Evolutionary conservation across 2,797 vertebrate genomes (phyloP).

Genomic region (Falco novaeseelandiae): DNA sequence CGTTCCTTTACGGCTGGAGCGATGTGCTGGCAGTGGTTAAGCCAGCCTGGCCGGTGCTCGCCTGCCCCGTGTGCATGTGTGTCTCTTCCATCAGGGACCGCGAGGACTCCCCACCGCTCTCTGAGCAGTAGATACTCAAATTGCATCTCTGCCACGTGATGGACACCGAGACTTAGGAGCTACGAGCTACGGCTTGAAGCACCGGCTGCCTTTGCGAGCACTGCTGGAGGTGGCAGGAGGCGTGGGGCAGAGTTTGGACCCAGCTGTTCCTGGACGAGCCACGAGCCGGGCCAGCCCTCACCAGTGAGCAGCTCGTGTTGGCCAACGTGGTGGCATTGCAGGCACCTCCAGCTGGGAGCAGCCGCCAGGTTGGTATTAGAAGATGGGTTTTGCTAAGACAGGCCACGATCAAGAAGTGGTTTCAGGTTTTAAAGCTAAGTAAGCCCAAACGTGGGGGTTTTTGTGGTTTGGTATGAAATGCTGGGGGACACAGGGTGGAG

Average conservation of each 20-base stretch:
- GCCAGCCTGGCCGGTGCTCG: neutral
- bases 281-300: accelerated
- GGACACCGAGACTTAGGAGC: neutral
- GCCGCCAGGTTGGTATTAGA: neutral
- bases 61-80: neutral
- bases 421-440: neutral
- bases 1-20: neutral
- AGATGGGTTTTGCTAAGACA: neutral
- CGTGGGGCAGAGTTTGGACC: neutral
- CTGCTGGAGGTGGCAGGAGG: neutral
- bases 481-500: neutral
- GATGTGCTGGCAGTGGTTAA: accelerated
- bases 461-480: neutral
- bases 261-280: accelerated
- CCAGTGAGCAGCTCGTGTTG: accelerated
- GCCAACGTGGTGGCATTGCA: accelerated
- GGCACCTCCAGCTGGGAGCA: neutral
- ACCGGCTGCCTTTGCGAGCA: accelerated
- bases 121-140: neutral
- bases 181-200: neutral
- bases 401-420: neutral
- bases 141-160: neutral
- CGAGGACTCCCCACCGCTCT: neutral
- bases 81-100: neutral
- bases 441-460: neutral